Evolutionary conservation across 2,113 vertebrate species (phyloP), one percentile per base, ranked within the genome.

Genomic region (Hydrolagus affinis): DNA sequence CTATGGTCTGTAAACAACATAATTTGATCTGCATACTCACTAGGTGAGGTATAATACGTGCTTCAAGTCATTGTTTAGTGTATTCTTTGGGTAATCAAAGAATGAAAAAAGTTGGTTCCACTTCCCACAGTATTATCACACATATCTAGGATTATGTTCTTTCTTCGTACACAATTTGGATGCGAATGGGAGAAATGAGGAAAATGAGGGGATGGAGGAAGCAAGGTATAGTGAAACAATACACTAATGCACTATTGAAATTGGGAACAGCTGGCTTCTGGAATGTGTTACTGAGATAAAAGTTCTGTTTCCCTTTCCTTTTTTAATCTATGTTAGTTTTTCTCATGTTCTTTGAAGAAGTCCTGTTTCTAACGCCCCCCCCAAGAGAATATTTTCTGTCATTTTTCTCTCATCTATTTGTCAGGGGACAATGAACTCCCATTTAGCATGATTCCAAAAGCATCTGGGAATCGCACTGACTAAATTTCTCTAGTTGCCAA

Each of bases 201-300:
- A 11, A 6, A 60, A 25, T 28, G 76, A 28, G n/a, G 76, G 21
- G 62, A 62, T 8, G 59, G 76, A 2, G 21, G 62, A 62, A 14
- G 59, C 57, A 80, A 80, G 59, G 12, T 17, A 6, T 15, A 64
- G 28, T 80, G 57, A 23, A 80, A 80, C 76, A 80, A 80, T 78
- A 15, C 12, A 75, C 17, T 62, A 2, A 78, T 7, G 75, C n/a
- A 78, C 10, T 7, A n/a, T 4, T 60, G 75, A 6, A 62, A 59
- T 25, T 12, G 4, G 12, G 25, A 64, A 80, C 60, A 25, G 6
- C 56, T 60, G 44, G 44, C 57, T 4, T 14, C 21, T 78, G 56
- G 75, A 25, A 60, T 56, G 32, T 57, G 17, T 8, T 17, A 75
- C 3, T 4, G n/a, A 0, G 32, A 56, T 19, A 75, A 2, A 30